Evolutionary conservation across 1,140 invertebrate species (phyloP).

Genomic region (Piezodorus guildinii): DNA sequence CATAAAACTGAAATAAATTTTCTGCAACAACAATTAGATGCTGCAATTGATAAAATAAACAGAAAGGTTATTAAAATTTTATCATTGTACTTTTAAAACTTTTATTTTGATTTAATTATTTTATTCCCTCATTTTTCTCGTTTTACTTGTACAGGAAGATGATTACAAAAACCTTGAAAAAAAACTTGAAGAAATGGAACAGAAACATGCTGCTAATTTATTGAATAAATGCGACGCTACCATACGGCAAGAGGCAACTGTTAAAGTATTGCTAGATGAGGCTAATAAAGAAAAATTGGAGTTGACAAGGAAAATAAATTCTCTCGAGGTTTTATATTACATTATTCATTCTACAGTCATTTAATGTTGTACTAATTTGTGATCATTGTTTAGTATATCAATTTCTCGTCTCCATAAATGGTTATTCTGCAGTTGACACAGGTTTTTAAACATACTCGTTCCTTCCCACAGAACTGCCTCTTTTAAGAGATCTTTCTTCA

Average conservation of each 20-base stretch:
- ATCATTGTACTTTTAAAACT: not conserved
- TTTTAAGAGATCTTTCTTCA: no score
- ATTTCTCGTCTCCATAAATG: no score
- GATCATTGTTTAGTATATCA: no score
- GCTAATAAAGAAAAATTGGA: constrained; percentile 33
- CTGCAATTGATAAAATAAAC: constrained; percentile 1
- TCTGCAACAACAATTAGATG: constrained; percentile 17
- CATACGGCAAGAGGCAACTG: constrained; percentile 17
- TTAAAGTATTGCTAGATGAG: constrained; percentile 31
- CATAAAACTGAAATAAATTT: constrained; percentile 20
- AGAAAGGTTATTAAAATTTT: constrained; percentile 18
- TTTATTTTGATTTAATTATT: not conserved
- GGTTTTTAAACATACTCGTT: no score
- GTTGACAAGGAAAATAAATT: constrained; percentile 31
- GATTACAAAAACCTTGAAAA: constrained; percentile 19
- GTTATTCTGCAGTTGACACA: no score
- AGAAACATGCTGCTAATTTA: constrained; percentile 33
- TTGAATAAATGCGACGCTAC: constrained; percentile 34
- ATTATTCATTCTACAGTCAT: no score
- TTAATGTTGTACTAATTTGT: no score
- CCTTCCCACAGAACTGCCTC: no score
- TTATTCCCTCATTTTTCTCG: not conserved
- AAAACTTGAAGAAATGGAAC: constrained; percentile 30
- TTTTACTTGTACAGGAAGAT: constrained; percentile 17
- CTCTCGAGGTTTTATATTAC: constrained; percentile 32